Conservation (phyloP, 2,797 vertebrate genomes). For the Periparus ater region DNA sequence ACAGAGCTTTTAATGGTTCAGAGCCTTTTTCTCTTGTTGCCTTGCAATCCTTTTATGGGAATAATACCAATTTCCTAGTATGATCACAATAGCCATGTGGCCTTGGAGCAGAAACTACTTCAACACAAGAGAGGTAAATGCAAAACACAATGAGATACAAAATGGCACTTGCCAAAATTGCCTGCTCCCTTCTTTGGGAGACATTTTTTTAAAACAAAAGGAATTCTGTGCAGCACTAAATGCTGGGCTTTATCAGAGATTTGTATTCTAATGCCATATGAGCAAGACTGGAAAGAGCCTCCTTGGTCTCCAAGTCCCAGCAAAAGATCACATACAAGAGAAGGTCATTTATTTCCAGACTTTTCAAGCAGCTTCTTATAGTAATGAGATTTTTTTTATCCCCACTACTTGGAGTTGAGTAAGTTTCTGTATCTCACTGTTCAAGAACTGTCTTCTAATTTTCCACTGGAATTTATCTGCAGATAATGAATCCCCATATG, state of each 20-base stretch:
- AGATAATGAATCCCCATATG: background rate
- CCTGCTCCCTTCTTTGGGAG: background rate
- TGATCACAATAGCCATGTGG: background rate
- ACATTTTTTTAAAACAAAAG: background rate
- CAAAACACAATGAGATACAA: background rate
- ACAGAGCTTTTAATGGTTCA: background rate
- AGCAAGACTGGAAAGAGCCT: background rate
- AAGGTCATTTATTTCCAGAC: background rate
- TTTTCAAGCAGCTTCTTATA: background rate
- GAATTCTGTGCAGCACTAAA: background rate
- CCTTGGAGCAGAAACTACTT: background rate
- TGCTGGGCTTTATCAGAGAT: background rate
- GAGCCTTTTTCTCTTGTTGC: background rate
- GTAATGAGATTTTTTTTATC: background rate
- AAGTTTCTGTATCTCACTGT: background rate
- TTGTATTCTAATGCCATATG: background rate
- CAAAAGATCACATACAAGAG: background rate
- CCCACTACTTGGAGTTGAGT: background rate
- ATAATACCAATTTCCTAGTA: background rate
- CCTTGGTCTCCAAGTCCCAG: background rate
- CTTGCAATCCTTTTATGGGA: background rate
- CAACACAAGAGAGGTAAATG: background rate
- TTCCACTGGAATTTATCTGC: conserved; percentile 11
- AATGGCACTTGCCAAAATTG: background rate
- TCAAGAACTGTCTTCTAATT: background rate